Percentiles rank a stretch among this genome's conserved stretches.
Evolutionary conservation across 1,140 invertebrate genomes (phyloP).

Genomic region (Prorops nasuta): DNA sequence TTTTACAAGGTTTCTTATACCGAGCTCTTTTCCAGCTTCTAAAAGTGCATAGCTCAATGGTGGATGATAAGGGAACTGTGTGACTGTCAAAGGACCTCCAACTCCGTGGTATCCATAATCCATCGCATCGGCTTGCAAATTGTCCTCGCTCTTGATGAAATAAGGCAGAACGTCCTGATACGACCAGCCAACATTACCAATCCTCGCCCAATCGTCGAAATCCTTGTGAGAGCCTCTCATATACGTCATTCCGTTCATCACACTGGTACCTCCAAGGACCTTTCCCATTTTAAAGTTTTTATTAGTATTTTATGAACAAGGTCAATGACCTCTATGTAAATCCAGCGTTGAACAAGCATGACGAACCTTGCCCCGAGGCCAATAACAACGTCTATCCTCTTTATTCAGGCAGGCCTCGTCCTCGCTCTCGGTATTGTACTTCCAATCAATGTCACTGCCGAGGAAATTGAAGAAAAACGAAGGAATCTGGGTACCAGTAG

Average conservation of each 20-base stretch:
- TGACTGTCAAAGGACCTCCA: slow-evolving; percentile 76
- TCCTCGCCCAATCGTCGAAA: slow-evolving; percentile 85
- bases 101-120: slow-evolving; percentile 75
- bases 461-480: slow-evolving; percentile 84
- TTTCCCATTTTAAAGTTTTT: no score
- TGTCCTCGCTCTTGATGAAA: slow-evolving; percentile 85
- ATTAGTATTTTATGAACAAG: no score
- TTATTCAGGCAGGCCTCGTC: slow-evolving; percentile 77
- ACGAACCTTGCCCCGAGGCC: slow-evolving; percentile 78
- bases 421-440: slow-evolving; percentile 83
- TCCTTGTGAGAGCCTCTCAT: slow-evolving; percentile 88
- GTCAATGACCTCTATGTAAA: no score
- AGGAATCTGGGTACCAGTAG: slow-evolving; percentile 79
- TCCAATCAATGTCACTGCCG: slow-evolving; percentile 83
- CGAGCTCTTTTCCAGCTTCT: slow-evolving; percentile 78
- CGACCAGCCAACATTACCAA: slow-evolving; percentile 86
- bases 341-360: no score
- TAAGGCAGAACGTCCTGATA: slow-evolving; percentile 86
- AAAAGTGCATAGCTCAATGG: slow-evolving; percentile 80
- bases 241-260: slow-evolving; percentile 97
- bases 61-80: slow-evolving; percentile 83
- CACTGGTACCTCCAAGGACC: slow-evolving; percentile 88
- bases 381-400: slow-evolving; percentile 71
- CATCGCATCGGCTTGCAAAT: slow-evolving; percentile 71
- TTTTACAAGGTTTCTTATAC: no score